Evolutionary conservation across 2,888 invertebrate species (phyloP), one percentile per base, ranked within the genome.

Genomic region (Microctonus aethiopoides): DNA sequence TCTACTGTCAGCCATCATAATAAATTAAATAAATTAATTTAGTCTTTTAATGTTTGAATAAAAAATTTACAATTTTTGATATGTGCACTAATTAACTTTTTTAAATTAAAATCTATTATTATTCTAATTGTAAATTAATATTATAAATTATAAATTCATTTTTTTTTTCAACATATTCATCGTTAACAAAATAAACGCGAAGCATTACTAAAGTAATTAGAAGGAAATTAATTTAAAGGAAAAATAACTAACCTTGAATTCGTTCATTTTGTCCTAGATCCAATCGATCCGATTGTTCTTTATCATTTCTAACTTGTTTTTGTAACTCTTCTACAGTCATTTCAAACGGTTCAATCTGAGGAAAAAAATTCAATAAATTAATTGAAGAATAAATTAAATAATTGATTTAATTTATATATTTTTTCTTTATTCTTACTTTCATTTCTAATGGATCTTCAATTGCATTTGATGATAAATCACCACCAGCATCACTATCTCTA

Each of bases 261-360:
- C 67, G 75, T 32, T 83, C 82, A 1, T 72, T 65, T 65, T 81
- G 83, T 24, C 81, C 82, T 0, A 80, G 79, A 41, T 81, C 82
- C 70, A 84, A 65, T 75, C 81, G 78, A 13, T 83, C 80, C 51
- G 72, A 54, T 13, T 77, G 74, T 67, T 84, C 81, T 66, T 83
- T 84, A 32, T 34, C n/a, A 13, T 57, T 29, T 57, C 34, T 34
- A 74, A 60, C 9, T 77, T 76, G 32, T 76, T 72, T 41, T 78
- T 84, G 79, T 36, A 81, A 73, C 22, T 83, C 82, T n/a, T 83
- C 83, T 11, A 77, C 67, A 2, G 74, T 70, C 41, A 82, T 70
- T 69, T 84, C 84, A 63, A 83, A 78, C 34, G 84, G 84, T 76
- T 84, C 84, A 56, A 83, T 78, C 84, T 84, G 71, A 20, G n/a